phyloP scores from a whole-genome alignment of 2,113 vertebrate genomes.

The Numida meleagris region DNA sequence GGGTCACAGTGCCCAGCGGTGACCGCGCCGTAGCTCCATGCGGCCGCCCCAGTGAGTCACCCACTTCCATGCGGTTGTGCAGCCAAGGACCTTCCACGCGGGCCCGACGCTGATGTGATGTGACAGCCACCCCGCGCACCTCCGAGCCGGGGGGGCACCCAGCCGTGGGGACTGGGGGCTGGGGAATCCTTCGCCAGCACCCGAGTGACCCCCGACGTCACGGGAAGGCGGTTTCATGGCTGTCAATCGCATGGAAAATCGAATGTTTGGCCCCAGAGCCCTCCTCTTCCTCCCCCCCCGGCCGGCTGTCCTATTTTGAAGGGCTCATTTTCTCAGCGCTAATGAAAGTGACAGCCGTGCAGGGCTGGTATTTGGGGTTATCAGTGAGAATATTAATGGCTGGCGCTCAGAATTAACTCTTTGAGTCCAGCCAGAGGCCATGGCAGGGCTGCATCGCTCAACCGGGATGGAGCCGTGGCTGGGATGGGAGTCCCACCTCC shows the following conservation, averaged over 20 bases:
- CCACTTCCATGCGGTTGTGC: slow-evolving; percentile 17
- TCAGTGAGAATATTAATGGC: slow-evolving; percentile 53
- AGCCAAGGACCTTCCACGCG: neutral
- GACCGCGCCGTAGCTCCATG: slow-evolving; percentile 13
- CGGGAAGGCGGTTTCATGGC: neutral
- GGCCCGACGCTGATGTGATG: slow-evolving; percentile 39
- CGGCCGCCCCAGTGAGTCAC: slow-evolving; percentile 3
- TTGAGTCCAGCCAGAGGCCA: neutral
- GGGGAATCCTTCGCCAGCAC: neutral
- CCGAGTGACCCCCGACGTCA: neutral
- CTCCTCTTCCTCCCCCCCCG: neutral
- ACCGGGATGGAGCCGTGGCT: accelerated
- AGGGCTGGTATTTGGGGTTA: slow-evolving; percentile 51
- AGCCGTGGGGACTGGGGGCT: neutral
- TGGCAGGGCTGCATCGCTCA: neutral
- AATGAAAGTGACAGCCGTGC: slow-evolving; percentile 70
- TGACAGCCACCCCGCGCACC: slow-evolving; percentile 62
- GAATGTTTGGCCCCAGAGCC: slow-evolving; percentile 20
- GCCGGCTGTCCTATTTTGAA: slow-evolving; percentile 58
- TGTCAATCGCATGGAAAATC: slow-evolving; percentile 4
- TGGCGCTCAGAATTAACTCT: slow-evolving; percentile 7
- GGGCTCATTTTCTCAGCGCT: slow-evolving; percentile 53
- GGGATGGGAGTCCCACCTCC: accelerated
- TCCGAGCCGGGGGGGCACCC: neutral
- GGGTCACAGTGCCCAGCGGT: neutral